Conservation (phyloP, 2,797 vertebrate species). For the Aphelocoma californica region DNA sequence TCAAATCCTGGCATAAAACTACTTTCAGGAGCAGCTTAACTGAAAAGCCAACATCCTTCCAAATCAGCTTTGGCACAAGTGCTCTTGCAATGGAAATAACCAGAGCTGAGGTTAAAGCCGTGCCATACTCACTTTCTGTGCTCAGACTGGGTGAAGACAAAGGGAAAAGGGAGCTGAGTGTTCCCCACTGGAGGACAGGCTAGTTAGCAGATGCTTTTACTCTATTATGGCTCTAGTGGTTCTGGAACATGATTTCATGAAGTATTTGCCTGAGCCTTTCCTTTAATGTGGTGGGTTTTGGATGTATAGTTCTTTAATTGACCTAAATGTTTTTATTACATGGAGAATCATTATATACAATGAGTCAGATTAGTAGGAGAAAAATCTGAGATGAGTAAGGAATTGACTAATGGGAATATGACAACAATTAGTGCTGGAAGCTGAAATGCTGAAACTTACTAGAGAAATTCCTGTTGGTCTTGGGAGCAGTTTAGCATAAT, state of each 20-base stretch:
- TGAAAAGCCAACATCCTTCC: not conserved
- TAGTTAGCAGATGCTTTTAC: not conserved
- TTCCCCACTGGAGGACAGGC: not conserved
- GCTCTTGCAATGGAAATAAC: not conserved
- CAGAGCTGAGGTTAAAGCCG: not conserved
- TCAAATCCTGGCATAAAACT: not conserved
- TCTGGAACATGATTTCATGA: not conserved
- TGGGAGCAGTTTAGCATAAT: not conserved
- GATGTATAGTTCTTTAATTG: not conserved
- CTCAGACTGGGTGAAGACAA: not conserved
- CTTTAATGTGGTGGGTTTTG: not conserved
- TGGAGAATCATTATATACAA: not conserved
- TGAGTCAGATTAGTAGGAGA: constrained; percentile 12
- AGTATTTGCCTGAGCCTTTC: not conserved
- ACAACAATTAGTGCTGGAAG: not conserved
- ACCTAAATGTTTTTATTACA: not conserved
- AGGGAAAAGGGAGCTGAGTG: not conserved
- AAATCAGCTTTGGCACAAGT: not conserved
- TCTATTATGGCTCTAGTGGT: not conserved
- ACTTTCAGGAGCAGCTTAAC: not conserved
- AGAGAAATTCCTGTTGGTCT: constrained; percentile 14
- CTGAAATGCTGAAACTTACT: not conserved
- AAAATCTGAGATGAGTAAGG: constrained; percentile 9
- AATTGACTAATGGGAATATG: not conserved
- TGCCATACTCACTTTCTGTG: not conserved